A percentile compares a stretch with the other conserved stretches of the same genome.
phyloP scores from a whole-genome alignment of 2,797 vertebrate genomes.

The Acanthopagrus latus region DNA sequence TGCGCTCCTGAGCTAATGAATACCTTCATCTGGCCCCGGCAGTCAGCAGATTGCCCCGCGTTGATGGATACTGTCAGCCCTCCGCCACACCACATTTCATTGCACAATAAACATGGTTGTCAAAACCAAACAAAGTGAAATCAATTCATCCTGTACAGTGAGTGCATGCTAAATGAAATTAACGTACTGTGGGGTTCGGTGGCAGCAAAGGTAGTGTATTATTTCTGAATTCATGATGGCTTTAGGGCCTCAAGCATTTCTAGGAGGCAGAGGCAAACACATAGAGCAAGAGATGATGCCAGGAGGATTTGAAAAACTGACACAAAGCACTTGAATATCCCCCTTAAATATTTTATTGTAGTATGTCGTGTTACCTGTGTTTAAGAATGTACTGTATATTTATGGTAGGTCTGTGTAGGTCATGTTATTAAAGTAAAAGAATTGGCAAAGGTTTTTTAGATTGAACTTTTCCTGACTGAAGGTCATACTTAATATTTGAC shows the following conservation, averaged over 20 bases:
- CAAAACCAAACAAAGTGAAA: conserved; percentile 98
- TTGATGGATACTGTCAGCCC: conserved; percentile 99
- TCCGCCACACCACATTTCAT: conserved; percentile 97
- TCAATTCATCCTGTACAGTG: conserved; percentile 99
- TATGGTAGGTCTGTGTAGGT: no score
- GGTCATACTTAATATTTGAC: not conserved
- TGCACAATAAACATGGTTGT: conserved; percentile 99
- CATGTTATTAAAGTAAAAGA: not conserved
- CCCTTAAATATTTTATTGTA: conserved; percentile 15
- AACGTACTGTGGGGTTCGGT: conserved; percentile 91
- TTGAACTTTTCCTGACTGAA: not conserved
- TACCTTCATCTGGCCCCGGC: conserved; percentile 99
- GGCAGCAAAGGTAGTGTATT: conserved; percentile 91
- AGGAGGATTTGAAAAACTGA: conserved; percentile 19
- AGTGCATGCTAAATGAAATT: conserved; percentile 99
- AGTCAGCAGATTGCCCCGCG: conserved; percentile 97
- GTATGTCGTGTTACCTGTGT: conserved; percentile 10
- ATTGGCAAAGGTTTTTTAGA: not conserved
- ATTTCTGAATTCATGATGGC: conserved; percentile 88
- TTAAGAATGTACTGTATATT: not conserved
- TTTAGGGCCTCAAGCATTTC: conserved; percentile 47
- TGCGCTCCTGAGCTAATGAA: conserved; percentile 96
- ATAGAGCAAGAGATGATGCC: conserved; percentile 7
- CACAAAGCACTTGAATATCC: conserved; percentile 2
- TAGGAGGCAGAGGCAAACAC: conserved; percentile 41